Conservation (phyloP, 2,113 vertebrate species). For the Callipepla squamata region DNA sequence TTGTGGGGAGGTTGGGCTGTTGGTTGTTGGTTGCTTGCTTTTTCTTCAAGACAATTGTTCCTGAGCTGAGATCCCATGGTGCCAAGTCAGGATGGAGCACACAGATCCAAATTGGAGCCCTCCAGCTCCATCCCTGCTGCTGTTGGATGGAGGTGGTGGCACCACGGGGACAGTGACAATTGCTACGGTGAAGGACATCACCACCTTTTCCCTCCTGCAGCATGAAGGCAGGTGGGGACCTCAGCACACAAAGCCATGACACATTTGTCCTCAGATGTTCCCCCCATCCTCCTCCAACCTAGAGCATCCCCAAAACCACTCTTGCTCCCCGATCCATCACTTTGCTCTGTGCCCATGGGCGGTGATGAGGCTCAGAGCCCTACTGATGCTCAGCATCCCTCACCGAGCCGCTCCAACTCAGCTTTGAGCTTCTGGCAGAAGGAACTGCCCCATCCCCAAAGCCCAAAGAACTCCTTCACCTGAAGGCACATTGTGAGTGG, state of each 20-base stretch:
- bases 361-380: background rate
- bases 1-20: background rate
- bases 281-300: background rate
- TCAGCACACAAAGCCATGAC: background rate
- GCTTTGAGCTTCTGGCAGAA: background rate
- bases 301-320: background rate
- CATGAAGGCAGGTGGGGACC: background rate
- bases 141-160: background rate
- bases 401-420: rapidly evolving
- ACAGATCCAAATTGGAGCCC: background rate
- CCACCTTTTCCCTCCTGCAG: background rate
- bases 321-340: background rate
- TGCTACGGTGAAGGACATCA: background rate
- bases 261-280: background rate
- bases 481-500: background rate
- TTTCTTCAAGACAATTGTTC: background rate
- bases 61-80: background rate
- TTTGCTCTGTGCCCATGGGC: rapidly evolving
- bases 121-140: background rate
- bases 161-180: background rate
- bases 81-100: background rate
- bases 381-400: rapidly evolving
- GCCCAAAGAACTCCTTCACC: background rate
- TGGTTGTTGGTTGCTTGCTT: background rate
- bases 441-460: rapidly evolving